Percentiles rank a stretch among this genome's conserved stretches.
Evolutionary conservation across 2,113 vertebrate genomes (phyloP).

Genomic region (Chiloscyllium plagiosum): DNA sequence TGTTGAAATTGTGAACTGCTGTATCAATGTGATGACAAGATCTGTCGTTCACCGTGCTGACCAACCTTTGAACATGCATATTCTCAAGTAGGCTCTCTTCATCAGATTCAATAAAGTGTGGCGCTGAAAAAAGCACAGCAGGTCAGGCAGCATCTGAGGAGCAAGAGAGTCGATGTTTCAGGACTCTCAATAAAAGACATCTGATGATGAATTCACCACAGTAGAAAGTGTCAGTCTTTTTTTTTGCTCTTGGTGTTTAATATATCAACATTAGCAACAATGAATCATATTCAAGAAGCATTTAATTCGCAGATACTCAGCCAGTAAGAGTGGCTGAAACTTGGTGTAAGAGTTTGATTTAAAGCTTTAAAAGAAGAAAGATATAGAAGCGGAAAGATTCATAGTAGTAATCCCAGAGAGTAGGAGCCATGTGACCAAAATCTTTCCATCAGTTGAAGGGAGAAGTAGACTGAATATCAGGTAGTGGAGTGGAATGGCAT

Average conservation of each 20-base stretch:
- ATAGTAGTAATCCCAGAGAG: background rate
- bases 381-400: background rate
- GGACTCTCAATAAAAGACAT: too few species aligned
- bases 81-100: background rate
- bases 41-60: background rate
- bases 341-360: background rate
- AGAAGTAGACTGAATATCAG: background rate
- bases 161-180: too few species aligned
- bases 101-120: background rate
- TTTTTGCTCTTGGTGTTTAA: background rate
- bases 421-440: background rate
- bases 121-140: too few species aligned
- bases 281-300: background rate
- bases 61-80: background rate
- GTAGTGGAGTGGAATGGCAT: background rate
- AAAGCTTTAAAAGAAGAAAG: background rate
- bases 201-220: background rate
- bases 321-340: too few species aligned
- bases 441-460: background rate
- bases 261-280: background rate
- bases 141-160: too few species aligned
- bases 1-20: background rate
- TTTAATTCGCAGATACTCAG: background rate
- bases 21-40: background rate
- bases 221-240: background rate